Base-by-base conservation (phyloP, 1,140 invertebrate genomes). In the Megalonaias nervosa region DNA sequence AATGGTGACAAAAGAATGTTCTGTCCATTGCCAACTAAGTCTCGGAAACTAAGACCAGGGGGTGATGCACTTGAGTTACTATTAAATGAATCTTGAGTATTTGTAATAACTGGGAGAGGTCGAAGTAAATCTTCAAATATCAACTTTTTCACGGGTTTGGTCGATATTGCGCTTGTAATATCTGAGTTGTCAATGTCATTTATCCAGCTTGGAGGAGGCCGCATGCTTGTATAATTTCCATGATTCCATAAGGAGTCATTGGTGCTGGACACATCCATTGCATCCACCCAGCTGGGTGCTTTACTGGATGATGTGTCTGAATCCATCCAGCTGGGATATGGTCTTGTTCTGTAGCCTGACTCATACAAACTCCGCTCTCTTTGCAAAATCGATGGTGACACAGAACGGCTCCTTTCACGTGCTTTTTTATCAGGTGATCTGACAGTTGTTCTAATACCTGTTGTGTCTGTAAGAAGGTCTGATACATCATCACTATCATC, bases 61-160 rank as follows among this genome's bases (percentile, higher is more conserved):
- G 76, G 70, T 13, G 76, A 71, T 4, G 74, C 71, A 73, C 71
- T 73, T 62, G 73, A 71, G 65, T 78, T 78, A 55, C 71, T 78
- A 58, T 68, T 74, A 56, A 72, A 68, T 9, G 71, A 78, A 23
- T 68, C 48, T 21, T 78, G 71, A 31, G 66, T 69, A 78, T 71
- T 78, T 73, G 73, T 78, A 5, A 78, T 78, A 21, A 78, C 70
- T 68, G 76, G 76, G 6, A 78, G 66, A n/a, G 76, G 76, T 60
- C 76, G 56, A 26, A 78, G 64, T 17, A 78, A 60, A 31, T 78
- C 76, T 21, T 78, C 62, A 55, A 78, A 74, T 67, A n/a, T 66
- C 26, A 78, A 57, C 58, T 61, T 73, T 56, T 78, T 78, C 19
- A 16, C 38, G 1, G 76, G 71, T 69, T 77, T 77, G 26, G 62